These are phyloP conservation scores for Caenorhabditis parvicauda DNA, from an alignment of 2,888 invertebrate genomes.

Conservation along the genomic window DNA sequence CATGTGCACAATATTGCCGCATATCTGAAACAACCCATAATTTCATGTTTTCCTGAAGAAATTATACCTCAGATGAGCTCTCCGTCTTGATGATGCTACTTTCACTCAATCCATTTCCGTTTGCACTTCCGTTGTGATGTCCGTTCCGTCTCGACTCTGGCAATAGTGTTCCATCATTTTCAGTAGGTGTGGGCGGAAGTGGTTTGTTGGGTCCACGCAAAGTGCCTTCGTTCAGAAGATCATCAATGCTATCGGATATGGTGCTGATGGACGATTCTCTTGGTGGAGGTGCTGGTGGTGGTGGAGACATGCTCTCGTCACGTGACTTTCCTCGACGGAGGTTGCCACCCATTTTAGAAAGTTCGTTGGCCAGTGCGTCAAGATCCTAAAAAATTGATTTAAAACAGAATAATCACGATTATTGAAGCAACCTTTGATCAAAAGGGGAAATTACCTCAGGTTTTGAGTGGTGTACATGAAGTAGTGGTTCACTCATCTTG, in stretches of 20 bases:
- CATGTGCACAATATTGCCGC: conserved; percentile 19
- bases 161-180: conserved; percentile 63
- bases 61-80: conserved; percentile 50
- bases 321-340: conserved; percentile 21
- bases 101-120: conserved; percentile 27
- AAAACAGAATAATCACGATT: neutral
- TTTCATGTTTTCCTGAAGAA: neutral
- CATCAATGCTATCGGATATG: conserved; percentile 22
- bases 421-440: no score
- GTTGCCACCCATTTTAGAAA: conserved; percentile 78
- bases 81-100: conserved; percentile 48
- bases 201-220: conserved; percentile 77
- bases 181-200: conserved; percentile 89
- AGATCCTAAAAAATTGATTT: conserved; percentile 74
- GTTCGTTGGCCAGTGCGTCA: conserved; percentile 90
- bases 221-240: conserved; percentile 40
- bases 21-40: conserved; percentile 10
- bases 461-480: conserved; percentile 48
- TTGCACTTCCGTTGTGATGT: conserved; percentile 5
- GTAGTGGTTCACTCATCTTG: conserved; percentile 58
- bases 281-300: conserved; percentile 62
- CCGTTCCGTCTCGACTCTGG: conserved; percentile 29
- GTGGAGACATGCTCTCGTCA: conserved; percentile 46
- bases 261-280: conserved; percentile 56
- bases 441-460: conserved; percentile 41